These are phyloP conservation scores for Corythornis vintsioides DNA, from an alignment of 2,113 vertebrate genomes.

Conservation along the genomic window DNA sequence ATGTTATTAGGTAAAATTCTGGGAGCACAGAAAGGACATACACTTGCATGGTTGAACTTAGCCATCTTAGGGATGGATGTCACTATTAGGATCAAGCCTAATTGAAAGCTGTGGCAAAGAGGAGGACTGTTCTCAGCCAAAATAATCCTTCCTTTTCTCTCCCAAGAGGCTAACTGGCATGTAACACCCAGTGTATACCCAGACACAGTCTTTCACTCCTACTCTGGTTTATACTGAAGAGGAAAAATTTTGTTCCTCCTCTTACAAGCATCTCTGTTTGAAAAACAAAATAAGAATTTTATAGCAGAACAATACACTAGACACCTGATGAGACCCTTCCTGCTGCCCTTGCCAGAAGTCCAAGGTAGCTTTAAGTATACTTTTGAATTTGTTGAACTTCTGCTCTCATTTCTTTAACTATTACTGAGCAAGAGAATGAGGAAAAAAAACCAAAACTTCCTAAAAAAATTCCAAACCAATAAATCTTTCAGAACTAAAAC, in stretches of 20 bases:
- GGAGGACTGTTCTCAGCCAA: rapidly evolving
- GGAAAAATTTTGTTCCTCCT: background rate
- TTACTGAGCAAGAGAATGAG: background rate
- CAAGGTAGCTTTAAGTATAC: background rate
- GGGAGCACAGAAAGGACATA: background rate
- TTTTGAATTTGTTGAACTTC: background rate
- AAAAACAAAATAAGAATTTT: background rate
- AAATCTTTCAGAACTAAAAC: background rate
- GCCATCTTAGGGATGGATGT: rapidly evolving
- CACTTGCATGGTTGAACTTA: background rate
- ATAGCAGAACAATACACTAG: background rate
- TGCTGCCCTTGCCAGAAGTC: background rate
- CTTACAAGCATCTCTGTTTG: background rate
- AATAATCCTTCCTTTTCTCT: background rate
- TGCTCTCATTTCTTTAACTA: background rate
- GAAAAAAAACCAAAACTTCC: background rate
- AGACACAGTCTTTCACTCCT: rapidly evolving
- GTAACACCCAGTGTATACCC: background rate
- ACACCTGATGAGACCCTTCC: background rate
- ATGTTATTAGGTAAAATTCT: background rate
- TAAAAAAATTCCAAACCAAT: background rate
- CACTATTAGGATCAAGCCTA: background rate
- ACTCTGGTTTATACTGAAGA: background rate
- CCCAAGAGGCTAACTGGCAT: background rate
- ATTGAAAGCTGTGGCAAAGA: background rate